Evolutionary conservation across 2,113 vertebrate species (phyloP).

Genomic region (Alouatta palliata): DNA sequence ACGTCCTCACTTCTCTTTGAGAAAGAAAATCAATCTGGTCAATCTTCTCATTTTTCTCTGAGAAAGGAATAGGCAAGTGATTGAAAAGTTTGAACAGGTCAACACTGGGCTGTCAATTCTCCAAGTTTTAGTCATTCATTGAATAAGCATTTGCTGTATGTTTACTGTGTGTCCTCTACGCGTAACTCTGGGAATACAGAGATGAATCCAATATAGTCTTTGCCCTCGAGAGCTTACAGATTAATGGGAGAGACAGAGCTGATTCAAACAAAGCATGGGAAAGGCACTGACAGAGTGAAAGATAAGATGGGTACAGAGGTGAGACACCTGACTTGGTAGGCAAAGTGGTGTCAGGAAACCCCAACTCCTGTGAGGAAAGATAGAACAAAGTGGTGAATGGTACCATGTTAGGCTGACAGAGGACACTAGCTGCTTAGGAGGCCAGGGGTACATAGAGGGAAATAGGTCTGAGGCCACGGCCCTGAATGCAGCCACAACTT

Average conservation of each 20-base stretch:
- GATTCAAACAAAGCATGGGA: not conserved
- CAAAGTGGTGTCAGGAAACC: not conserved
- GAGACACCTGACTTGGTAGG: not conserved
- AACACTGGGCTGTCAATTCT: not conserved
- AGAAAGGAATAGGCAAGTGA: conserved; percentile 23
- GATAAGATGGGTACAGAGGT: not conserved
- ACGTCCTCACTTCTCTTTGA: not conserved
- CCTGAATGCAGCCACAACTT: not conserved
- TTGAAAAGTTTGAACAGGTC: not conserved
- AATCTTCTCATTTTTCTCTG: conserved; percentile 45
- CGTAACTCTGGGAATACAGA: not conserved
- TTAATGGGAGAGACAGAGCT: not conserved
- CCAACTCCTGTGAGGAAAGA: not conserved
- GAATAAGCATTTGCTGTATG: not conserved
- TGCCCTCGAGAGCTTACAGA: conserved; percentile 13
- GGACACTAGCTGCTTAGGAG: not conserved
- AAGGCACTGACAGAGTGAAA: not conserved
- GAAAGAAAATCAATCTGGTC: conserved; percentile 17
- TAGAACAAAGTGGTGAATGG: not conserved
- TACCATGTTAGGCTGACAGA: not conserved
- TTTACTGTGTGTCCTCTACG: not conserved
- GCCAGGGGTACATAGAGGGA: not conserved
- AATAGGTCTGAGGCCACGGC: not conserved
- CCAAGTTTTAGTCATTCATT: not conserved
- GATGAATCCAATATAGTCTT: not conserved